Percentiles rank a stretch among this genome's conserved stretches.
These are phyloP conservation scores for Limenitis arthemis DNA, from an alignment of 2,888 invertebrate species.

Conservation along the genomic window DNA sequence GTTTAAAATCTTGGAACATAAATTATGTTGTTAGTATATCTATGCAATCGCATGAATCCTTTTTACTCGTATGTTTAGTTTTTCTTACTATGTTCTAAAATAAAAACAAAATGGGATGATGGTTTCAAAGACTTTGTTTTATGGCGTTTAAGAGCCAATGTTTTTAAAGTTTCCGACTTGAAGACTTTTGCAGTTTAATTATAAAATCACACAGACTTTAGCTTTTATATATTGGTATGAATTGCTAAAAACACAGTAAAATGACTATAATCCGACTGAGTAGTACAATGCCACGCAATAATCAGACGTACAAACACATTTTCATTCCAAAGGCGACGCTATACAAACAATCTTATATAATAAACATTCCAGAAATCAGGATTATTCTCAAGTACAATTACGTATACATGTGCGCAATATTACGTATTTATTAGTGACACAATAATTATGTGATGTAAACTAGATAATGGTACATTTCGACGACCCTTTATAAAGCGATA, in stretches of 20 bases:
- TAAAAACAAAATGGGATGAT: too few species aligned
- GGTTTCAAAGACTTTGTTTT: too few species aligned
- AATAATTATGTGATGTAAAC: conserved; percentile 13
- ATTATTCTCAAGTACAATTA: conserved; percentile 29
- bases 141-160: too few species aligned
- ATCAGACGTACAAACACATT: conserved; percentile 33
- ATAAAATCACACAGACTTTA: too few species aligned
- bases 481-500: neutral
- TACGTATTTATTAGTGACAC: conserved; percentile 36
- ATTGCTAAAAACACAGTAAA: conserved; percentile 5
- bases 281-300: conserved; percentile 29
- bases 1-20: too few species aligned
- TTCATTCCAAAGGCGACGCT: conserved; percentile 40
- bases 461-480: conserved; percentile 20
- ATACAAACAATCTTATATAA: conserved; percentile 49
- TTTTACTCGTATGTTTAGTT: too few species aligned
- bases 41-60: too few species aligned
- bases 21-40: too few species aligned
- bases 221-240: neutral
- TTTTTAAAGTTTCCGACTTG: too few species aligned
- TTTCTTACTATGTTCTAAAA: too few species aligned
- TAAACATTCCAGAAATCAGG: conserved; percentile 52
- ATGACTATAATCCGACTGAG: conserved; percentile 11
- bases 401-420: conserved; percentile 24
- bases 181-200: too few species aligned